Percentiles rank a stretch among this genome's conserved stretches.
These are phyloP conservation scores for Phalanger gymnotis DNA, from an alignment of 2,797 vertebrate species.

Conservation along the genomic window DNA sequence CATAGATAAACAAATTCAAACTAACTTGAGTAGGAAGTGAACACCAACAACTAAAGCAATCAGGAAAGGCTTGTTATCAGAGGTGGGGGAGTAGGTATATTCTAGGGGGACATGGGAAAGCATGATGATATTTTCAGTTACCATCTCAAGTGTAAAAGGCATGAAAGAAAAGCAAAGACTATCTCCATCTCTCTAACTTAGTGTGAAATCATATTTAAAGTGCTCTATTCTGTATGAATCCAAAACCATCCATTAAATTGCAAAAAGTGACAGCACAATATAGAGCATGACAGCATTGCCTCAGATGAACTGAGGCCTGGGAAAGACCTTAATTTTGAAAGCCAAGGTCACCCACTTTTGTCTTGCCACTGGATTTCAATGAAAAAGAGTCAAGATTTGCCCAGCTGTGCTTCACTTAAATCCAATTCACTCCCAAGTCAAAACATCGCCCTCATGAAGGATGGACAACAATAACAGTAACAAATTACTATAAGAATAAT, in stretches of 20 bases:
- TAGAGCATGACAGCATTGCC: background rate
- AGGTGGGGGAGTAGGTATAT: background rate
- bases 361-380: background rate
- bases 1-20: background rate
- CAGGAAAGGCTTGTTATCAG: background rate
- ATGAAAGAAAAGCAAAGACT: background rate
- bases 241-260: background rate
- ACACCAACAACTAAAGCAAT: background rate
- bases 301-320: background rate
- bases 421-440: background rate
- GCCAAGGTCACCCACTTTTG: background rate
- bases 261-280: background rate
- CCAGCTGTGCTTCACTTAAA: background rate
- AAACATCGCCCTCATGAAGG: background rate
- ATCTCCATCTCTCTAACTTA: background rate
- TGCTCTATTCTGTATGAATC: background rate
- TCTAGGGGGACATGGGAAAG: background rate
- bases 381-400: background rate
- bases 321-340: background rate
- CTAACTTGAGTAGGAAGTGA: background rate
- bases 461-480: background rate
- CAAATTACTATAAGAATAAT: background rate
- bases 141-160: background rate
- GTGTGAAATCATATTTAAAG: background rate
- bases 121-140: background rate